Percentiles rank a stretch among this genome's conserved stretches.
Evolutionary conservation across 2,888 invertebrate genomes (phyloP).

Genomic region (Cataglyphis altisquamis): DNA sequence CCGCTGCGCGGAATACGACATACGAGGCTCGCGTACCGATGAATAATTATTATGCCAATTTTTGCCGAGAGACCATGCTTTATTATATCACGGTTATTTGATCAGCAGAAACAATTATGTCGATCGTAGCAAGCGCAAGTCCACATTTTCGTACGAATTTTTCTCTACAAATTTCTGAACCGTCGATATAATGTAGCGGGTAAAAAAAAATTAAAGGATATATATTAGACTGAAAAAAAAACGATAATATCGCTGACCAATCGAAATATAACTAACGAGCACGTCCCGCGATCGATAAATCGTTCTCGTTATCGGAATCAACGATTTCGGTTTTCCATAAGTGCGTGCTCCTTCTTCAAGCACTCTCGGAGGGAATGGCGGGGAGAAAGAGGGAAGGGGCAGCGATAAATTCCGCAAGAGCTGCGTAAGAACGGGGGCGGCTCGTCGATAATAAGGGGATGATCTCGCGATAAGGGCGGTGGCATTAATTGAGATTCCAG

Average conservation of each 20-base stretch:
- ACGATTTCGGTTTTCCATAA: slow-evolving; percentile 52
- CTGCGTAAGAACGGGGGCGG: slow-evolving; percentile 65
- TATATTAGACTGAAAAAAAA: not conserved
- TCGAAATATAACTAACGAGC: slow-evolving; percentile 30
- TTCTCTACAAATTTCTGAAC: not conserved
- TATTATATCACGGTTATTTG: slow-evolving; percentile 22
- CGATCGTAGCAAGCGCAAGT: not conserved
- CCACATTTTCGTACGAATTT: slow-evolving; percentile 10
- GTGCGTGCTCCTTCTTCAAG: slow-evolving; percentile 54
- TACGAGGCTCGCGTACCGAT: slow-evolving; percentile 17
- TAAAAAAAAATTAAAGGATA: not conserved
- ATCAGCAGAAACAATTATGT: slow-evolving; percentile 29
- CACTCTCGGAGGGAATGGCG: slow-evolving; percentile 25
- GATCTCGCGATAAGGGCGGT: slow-evolving; percentile 80
- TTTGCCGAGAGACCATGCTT: slow-evolving; percentile 15
- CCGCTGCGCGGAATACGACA: slow-evolving; percentile 24
- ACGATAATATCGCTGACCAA: slow-evolving; percentile 6
- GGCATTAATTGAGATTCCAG: slow-evolving; percentile 84
- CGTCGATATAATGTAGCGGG: not conserved
- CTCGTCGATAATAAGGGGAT: slow-evolving; percentile 82
- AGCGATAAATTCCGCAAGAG: slow-evolving; percentile 72
- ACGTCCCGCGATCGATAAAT: slow-evolving; percentile 43
- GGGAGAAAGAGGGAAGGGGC: not conserved
- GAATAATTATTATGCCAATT: slow-evolving; percentile 54
- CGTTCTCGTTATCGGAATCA: slow-evolving; percentile 47